These are phyloP conservation scores for Zaprionus camerounensis DNA, from an alignment of 1,140 invertebrate genomes.

Conservation along the genomic window DNA sequence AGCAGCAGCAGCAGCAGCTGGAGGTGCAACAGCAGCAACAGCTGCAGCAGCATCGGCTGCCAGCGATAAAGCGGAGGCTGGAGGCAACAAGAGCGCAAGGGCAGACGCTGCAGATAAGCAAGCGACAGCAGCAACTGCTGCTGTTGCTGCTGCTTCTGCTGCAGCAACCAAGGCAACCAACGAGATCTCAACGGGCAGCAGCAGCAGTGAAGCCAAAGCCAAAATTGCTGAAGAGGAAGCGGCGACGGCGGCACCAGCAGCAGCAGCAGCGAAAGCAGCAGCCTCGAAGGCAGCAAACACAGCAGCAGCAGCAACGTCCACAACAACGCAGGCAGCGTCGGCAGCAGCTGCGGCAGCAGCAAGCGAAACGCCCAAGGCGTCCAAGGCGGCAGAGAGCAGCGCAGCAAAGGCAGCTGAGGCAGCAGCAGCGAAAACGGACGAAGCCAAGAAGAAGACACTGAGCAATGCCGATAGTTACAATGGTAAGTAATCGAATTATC, in stretches of 20 bases:
- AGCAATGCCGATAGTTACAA: slow-evolving; percentile 44
- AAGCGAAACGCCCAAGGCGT: slow-evolving; percentile 25
- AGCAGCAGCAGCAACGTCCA: slow-evolving; percentile 10
- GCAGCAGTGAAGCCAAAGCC: slow-evolving; percentile 16
- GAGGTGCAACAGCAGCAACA: slow-evolving; percentile 28
- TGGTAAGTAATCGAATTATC: slow-evolving; percentile 39
- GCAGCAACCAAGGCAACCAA: background rate
- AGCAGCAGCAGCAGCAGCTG: slow-evolving; percentile 20
- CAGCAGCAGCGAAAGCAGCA: slow-evolving; percentile 1
- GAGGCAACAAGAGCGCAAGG: background rate
- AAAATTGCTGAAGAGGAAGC: slow-evolving; percentile 44
- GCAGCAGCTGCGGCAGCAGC: slow-evolving; percentile 4
- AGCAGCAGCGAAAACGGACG: slow-evolving; percentile 23
- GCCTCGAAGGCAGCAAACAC: slow-evolving; percentile 8
- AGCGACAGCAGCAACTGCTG: background rate
- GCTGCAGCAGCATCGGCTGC: slow-evolving; percentile 15
- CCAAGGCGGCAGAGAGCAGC: slow-evolving; percentile 20
- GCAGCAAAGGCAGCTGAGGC: slow-evolving; percentile 40
- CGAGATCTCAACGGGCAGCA: slow-evolving; percentile 18
- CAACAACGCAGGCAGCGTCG: slow-evolving; percentile 11
- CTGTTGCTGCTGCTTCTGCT: background rate
- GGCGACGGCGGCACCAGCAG: slow-evolving; percentile 14
- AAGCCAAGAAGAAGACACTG: slow-evolving; percentile 39
- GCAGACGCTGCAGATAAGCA: background rate
- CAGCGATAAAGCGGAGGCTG: background rate